Percentiles rank a stretch among this genome's conserved stretches.
Evolutionary conservation across 1,140 invertebrate genomes (phyloP).

Genomic region (Drosophila cardini): DNA sequence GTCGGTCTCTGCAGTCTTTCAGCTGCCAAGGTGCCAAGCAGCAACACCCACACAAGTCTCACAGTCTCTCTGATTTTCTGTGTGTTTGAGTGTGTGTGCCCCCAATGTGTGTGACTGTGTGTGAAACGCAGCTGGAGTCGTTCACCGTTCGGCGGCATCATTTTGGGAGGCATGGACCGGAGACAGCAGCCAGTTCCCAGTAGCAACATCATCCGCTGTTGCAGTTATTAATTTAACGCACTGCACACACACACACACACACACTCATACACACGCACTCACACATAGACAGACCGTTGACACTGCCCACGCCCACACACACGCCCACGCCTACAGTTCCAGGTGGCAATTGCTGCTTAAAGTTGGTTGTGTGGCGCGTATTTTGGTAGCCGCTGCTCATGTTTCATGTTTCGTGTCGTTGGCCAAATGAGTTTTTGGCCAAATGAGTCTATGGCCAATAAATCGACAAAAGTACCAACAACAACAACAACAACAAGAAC

Average conservation of each 20-base stretch:
- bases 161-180: constrained; percentile 36
- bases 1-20: constrained; percentile 40
- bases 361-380: constrained; percentile 60
- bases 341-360: constrained; percentile 47
- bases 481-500: constrained; percentile 20
- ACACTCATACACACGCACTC: constrained; percentile 10
- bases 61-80: constrained; percentile 21
- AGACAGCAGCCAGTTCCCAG: constrained; percentile 45
- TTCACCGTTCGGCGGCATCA: constrained; percentile 53
- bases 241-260: constrained; percentile 43
- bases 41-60: constrained; percentile 67
- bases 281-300: constrained; percentile 5
- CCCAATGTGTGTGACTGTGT: constrained; percentile 3
- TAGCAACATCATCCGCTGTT: constrained; percentile 47
- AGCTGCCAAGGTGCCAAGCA: constrained; percentile 70
- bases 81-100: constrained; percentile 3
- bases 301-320: neutral
- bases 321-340: constrained; percentile 29
- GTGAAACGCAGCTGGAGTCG: constrained; percentile 57
- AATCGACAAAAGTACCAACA: constrained; percentile 49
- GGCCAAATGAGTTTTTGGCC: constrained; percentile 64
- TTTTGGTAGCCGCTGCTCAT: constrained; percentile 74
- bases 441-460: constrained; percentile 78
- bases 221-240: constrained; percentile 80
- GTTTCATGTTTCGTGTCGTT: constrained; percentile 57